Conservation (phyloP, 2,113 vertebrate genomes). For the Cephalophus harveyi region DNA sequence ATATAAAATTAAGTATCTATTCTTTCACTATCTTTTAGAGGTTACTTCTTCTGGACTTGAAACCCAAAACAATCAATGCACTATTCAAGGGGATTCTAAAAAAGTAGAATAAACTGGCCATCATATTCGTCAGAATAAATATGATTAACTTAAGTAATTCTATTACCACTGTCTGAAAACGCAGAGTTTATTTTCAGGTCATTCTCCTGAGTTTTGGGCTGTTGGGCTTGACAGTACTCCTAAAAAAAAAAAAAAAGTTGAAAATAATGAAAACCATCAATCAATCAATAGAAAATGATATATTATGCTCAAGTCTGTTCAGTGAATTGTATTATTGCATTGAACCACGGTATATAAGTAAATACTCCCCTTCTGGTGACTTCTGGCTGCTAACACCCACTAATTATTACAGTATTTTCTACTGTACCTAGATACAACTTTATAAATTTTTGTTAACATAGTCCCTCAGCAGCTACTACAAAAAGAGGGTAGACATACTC, state of each 20-base stretch:
- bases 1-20: neutral
- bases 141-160: slow-evolving; percentile 40
- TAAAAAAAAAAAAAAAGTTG: slow-evolving; percentile 64
- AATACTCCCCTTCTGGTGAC: neutral
- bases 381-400: neutral
- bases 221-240: slow-evolving; percentile 85
- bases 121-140: neutral
- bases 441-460: neutral
- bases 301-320: neutral
- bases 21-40: slow-evolving; percentile 5
- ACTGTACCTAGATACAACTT: neutral
- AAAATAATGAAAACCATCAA: slow-evolving; percentile 59
- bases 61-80: neutral
- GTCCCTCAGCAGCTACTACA: neutral
- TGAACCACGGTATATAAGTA: neutral
- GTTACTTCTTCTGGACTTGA: slow-evolving; percentile 10
- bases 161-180: slow-evolving; percentile 87
- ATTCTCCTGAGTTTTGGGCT: slow-evolving; percentile 86
- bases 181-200: slow-evolving; percentile 92
- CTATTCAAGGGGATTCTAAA: slow-evolving; percentile 31
- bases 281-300: slow-evolving; percentile 9
- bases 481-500: neutral
- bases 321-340: neutral
- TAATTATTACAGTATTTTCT: neutral
- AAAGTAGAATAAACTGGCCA: neutral